Percentiles rank a stretch among this genome's conserved stretches.
Evolutionary conservation across 2,888 invertebrate genomes (phyloP).

Genomic region (Hirtodrosophila trivittata): DNA sequence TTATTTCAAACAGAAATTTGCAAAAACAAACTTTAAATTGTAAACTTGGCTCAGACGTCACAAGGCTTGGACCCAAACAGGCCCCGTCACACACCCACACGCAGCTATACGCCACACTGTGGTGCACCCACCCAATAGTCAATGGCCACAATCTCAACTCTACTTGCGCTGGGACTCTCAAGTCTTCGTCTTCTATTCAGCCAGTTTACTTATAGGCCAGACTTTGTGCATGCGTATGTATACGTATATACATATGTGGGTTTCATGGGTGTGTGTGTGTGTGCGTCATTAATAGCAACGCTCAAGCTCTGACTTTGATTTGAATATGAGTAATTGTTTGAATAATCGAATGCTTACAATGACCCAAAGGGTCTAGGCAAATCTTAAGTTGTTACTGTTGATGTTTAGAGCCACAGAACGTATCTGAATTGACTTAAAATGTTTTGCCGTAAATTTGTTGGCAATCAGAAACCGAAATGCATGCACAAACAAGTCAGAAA

Average conservation of each 20-base stretch:
- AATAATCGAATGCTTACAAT: neutral
- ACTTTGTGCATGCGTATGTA: constrained; percentile 24
- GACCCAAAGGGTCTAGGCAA: neutral
- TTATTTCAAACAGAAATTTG: constrained; percentile 30
- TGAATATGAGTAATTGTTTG: constrained; percentile 16
- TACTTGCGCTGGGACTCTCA: constrained; percentile 43
- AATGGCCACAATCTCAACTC: constrained; percentile 52
- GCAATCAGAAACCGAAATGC: too few relatives aligned
- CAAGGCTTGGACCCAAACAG: constrained; percentile 41
- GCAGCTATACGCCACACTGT: constrained; percentile 16
- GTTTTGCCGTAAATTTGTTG: too few relatives aligned
- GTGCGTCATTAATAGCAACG: constrained; percentile 43
- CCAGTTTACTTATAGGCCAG: constrained; percentile 47
- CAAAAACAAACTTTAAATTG: constrained; percentile 28
- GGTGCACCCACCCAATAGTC: constrained; percentile 70
- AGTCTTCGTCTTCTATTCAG: constrained; percentile 40
- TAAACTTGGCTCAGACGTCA: constrained; percentile 31
- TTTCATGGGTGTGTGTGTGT: constrained; percentile 43
- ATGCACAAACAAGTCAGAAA: too few relatives aligned
- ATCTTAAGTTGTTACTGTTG: neutral
- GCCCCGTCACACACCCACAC: constrained; percentile 53
- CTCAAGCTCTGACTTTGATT: constrained; percentile 30
- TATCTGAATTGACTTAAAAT: too few relatives aligned
- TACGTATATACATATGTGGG: constrained; percentile 50
- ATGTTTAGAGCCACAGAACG: too few relatives aligned